Evolutionary conservation across 2,113 vertebrate species (phyloP).

Genomic region (Cyanistes caeruleus): DNA sequence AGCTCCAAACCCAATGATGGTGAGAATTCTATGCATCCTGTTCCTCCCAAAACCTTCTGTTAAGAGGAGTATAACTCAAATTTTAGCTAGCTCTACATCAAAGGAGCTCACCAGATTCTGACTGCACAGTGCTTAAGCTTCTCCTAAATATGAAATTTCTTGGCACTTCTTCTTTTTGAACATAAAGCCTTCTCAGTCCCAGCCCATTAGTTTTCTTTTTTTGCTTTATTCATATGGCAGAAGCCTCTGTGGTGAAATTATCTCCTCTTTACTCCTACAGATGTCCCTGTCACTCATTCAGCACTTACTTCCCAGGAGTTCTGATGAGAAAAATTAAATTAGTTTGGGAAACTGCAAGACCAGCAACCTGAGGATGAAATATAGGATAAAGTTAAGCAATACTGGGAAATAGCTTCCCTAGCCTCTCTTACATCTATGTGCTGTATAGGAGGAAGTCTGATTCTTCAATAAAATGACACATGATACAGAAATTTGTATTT

Average conservation of each 20-base stretch:
- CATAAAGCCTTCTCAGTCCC: background rate
- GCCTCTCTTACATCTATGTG: background rate
- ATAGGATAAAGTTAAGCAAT: background rate
- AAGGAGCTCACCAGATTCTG: background rate
- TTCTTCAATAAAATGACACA: background rate
- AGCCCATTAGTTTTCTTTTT: conserved; percentile 19
- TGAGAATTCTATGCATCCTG: background rate
- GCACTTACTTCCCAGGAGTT: background rate
- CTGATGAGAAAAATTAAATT: background rate
- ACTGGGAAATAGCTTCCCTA: background rate
- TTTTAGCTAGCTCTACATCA: background rate
- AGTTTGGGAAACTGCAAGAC: background rate
- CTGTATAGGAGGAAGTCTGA: background rate
- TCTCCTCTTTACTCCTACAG: background rate
- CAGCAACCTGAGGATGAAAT: background rate
- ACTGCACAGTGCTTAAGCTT: background rate
- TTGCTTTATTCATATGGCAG: background rate
- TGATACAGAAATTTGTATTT: background rate
- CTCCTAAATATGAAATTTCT: conserved; percentile 12
- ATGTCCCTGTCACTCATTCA: conserved; percentile 32
- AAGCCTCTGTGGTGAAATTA: background rate
- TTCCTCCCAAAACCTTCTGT: background rate
- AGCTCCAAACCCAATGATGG: background rate
- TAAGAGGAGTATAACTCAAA: background rate
- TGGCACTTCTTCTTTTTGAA: background rate